These are phyloP conservation scores for Notospermus geniculatus DNA, from an alignment of 1,140 invertebrate genomes.

Conservation along the genomic window DNA sequence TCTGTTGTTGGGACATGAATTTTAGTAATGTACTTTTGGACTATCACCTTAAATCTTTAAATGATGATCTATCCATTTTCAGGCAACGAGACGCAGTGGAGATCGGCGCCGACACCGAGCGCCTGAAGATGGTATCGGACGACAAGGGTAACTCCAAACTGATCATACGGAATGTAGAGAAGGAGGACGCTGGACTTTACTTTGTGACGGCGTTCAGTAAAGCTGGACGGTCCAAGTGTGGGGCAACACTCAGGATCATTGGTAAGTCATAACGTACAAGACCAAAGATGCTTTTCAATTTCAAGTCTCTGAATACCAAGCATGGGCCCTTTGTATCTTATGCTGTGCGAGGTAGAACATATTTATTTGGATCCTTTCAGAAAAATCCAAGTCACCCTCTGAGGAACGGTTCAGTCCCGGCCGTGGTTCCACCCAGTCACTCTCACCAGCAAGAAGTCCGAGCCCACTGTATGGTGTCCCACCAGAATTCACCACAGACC, in stretches of 20 bases:
- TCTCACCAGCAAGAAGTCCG: neutral
- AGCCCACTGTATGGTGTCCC: constrained; percentile 26
- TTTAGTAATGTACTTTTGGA: neutral
- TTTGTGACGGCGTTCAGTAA: constrained; percentile 41
- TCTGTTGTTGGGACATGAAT: neutral
- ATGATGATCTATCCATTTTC: constrained; percentile 14
- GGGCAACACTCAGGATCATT: constrained; percentile 44
- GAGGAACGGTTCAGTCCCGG: neutral
- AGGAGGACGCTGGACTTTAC: constrained; percentile 47
- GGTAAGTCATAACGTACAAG: too few relatives aligned
- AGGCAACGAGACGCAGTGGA: constrained; percentile 47
- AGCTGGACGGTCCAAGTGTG: constrained; percentile 43
- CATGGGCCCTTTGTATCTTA: too few relatives aligned
- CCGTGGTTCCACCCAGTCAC: neutral
- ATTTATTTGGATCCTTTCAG: neutral
- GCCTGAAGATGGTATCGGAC: constrained; percentile 33
- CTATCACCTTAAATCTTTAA: neutral
- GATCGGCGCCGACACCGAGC: constrained; percentile 25
- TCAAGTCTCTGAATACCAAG: too few relatives aligned
- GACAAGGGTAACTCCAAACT: constrained; percentile 38
- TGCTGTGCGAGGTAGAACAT: too few relatives aligned
- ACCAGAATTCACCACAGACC: constrained; percentile 39
- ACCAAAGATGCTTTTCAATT: too few relatives aligned
- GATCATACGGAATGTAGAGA: constrained; percentile 38
- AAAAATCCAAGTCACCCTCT: neutral